Conservation (phyloP, 2,797 vertebrate species). For the Gymnodraco acuticeps region DNA sequence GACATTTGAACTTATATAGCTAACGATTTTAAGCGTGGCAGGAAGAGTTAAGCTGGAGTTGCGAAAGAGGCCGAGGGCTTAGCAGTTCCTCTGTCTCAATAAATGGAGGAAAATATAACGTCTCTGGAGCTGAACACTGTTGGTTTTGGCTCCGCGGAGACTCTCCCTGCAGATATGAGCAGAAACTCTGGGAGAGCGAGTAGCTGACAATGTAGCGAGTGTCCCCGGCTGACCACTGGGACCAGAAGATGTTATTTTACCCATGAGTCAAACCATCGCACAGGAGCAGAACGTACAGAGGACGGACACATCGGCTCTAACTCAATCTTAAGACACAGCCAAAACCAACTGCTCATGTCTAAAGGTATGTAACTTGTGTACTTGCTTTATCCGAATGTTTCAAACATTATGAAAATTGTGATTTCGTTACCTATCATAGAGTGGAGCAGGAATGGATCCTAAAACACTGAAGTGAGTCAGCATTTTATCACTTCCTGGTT, state of each 20-base stretch:
- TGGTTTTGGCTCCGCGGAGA: conserved; percentile 46
- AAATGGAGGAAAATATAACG: background rate
- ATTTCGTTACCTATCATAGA: no score
- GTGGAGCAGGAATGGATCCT: no score
- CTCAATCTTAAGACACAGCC: background rate
- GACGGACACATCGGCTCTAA: background rate
- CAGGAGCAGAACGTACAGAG: background rate
- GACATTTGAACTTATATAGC: no score
- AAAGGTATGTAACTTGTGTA: no score
- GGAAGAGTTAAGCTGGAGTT: background rate
- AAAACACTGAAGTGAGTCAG: no score
- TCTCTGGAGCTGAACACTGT: conserved; percentile 44
- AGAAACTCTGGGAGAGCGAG: conserved; percentile 28
- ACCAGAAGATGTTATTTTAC: conserved; percentile 38
- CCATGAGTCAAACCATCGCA: background rate
- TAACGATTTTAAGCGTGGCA: conserved; percentile 1
- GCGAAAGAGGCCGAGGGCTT: background rate
- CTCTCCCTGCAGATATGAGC: conserved; percentile 38
- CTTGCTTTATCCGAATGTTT: no score
- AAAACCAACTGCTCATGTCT: no score
- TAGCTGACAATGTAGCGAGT: conserved; percentile 57
- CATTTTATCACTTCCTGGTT: no score
- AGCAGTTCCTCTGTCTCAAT: background rate
- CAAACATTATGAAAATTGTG: no score
- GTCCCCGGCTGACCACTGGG: conserved; percentile 13